Percentiles rank a stretch among this genome's conserved stretches.
Conservation (phyloP, 2,888 invertebrate genomes). For the Theretra japonica region DNA sequence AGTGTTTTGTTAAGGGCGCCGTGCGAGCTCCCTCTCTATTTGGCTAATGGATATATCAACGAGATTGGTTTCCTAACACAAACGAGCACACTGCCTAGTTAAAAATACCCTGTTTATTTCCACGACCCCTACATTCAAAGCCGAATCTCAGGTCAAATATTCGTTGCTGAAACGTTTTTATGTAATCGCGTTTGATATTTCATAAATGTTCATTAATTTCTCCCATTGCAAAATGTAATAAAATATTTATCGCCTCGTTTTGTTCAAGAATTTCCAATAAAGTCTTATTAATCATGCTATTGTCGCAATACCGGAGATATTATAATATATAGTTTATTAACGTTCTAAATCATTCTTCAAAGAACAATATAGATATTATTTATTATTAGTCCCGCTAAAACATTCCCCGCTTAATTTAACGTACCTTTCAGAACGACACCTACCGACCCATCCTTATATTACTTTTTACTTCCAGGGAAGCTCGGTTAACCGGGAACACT, state of each 20-base stretch:
- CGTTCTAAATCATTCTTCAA: too few species aligned
- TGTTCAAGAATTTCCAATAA: slow-evolving; percentile 19
- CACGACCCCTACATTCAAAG: slow-evolving; percentile 36
- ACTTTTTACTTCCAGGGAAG: slow-evolving; percentile 2
- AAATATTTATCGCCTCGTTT: slow-evolving; percentile 25
- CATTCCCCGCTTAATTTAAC: neutral
- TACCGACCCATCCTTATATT: neutral
- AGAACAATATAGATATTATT: too few species aligned
- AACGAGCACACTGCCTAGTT: slow-evolving; percentile 57
- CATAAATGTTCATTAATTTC: neutral
- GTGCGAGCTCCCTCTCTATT: slow-evolving; percentile 60
- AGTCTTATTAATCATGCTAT: slow-evolving; percentile 1
- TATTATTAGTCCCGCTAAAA: too few species aligned
- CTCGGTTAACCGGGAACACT: neutral
- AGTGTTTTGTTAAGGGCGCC: slow-evolving; percentile 59
- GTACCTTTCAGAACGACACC: neutral
- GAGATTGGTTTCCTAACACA: slow-evolving; percentile 68
- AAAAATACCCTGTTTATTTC: slow-evolving; percentile 49
- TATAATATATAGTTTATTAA: neutral
- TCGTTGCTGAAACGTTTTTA: slow-evolving; percentile 35
- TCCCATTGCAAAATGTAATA: slow-evolving; percentile 8
- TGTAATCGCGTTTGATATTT: neutral
- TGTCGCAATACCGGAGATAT: slow-evolving; percentile 1
- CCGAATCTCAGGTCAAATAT: slow-evolving; percentile 49
- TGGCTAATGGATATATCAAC: slow-evolving; percentile 72